Evolutionary conservation across 2,888 invertebrate genomes (phyloP), one percentile per base, ranked within the genome.

Genomic region (Apotomis betuletana): DNA sequence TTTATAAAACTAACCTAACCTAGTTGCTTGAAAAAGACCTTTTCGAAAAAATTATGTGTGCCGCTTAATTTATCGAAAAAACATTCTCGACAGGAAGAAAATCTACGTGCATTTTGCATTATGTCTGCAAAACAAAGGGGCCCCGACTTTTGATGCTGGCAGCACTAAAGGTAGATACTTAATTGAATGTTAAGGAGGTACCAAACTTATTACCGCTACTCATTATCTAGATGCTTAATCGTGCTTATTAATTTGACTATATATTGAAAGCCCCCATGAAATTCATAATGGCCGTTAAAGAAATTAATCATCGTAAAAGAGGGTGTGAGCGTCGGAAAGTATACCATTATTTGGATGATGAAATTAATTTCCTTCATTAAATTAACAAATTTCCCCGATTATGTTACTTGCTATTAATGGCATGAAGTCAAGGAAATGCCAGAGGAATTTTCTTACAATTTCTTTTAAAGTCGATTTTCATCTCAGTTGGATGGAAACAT

Each of bases 341-440:
- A 58, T 38, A 58, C 57, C 65, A 67, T 67, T 67, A 67, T 67
- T 69, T 62, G n/a, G 55, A 69, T 55, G 61, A 49, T 55, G 44
- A 54, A 61, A 52, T 60, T 68, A 54, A 60, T 54, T 60, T 60
- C 44, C 15, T 44, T 54, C 63, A 64, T 64, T 64, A 64, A 64
- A 64, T 27, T 61, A 27, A 44, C 41, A 54, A 52, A 68, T 60
- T 68, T n/a, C 44, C 27, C n/a, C 67, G 67, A 67, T 67, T 49
- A 59, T 36, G 36, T 58, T 67, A 51, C 49, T 65, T 67, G 65
- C 58, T 58, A 58, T 67, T 67, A 58, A 58, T 38, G 64, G 44
- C 54, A 55, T n/a, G 38, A 58, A 58, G 65, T 67, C 46, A 52
- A 59, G 4, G 38, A 15, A 54, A 54, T 41, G 55, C 12, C 15